phyloP scores from a whole-genome alignment of 2,797 vertebrate genomes.

The Australoheros facetus region DNA sequence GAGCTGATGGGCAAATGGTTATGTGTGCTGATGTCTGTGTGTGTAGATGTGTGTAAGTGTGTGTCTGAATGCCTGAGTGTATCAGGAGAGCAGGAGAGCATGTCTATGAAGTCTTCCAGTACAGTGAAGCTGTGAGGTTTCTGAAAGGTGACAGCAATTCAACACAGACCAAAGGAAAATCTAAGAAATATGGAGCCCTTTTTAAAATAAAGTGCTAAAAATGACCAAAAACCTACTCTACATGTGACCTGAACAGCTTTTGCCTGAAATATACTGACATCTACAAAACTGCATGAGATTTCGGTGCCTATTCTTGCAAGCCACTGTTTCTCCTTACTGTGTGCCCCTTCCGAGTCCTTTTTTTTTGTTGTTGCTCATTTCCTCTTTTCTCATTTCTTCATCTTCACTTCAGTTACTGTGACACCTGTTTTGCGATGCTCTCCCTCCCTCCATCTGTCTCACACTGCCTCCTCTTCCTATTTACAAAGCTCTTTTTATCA shows the following conservation, averaged over 20 bases:
- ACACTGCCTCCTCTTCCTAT: conserved; percentile 2
- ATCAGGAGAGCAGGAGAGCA: conserved; percentile 44
- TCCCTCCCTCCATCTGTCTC: not conserved
- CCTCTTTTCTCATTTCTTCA: not conserved
- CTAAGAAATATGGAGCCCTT: conserved; percentile 6
- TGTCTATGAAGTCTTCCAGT: conserved; percentile 64
- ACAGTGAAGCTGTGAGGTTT: conserved; percentile 63
- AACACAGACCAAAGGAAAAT: conserved; percentile 34
- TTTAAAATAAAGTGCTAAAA: conserved; percentile 45
- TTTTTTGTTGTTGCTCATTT: conserved; percentile 18
- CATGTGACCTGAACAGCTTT: conserved; percentile 2
- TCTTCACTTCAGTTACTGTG: conserved; percentile 25
- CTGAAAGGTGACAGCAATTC: conserved; percentile 59
- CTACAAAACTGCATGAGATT: conserved; percentile 7
- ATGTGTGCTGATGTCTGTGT: conserved; percentile 4
- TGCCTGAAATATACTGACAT: conserved; percentile 4
- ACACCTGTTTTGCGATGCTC: conserved; percentile 26
- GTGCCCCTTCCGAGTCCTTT: not conserved
- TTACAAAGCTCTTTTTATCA: conserved; percentile 8
- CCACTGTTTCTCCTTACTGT: not conserved
- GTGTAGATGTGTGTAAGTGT: conserved; percentile 5
- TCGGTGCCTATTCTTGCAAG: not conserved
- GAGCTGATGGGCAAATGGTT: conserved; percentile 45
- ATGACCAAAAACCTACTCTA: conserved; percentile 1
- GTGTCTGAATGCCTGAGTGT: conserved; percentile 48